Evolutionary conservation across 2,113 vertebrate species (phyloP).

Genomic region (Mustelus asterias): DNA sequence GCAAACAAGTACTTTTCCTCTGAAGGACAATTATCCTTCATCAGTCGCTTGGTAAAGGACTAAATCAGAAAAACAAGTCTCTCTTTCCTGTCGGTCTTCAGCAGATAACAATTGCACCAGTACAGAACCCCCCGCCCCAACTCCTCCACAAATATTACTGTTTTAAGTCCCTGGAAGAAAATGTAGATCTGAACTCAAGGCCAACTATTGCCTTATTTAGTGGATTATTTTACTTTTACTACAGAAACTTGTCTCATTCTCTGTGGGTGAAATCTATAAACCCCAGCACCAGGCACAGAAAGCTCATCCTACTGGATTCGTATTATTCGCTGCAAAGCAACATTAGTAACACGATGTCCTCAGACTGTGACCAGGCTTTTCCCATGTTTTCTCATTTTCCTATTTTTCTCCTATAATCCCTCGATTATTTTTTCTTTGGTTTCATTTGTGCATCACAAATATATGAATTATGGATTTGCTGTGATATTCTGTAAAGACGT

Average conservation of each 20-base stretch:
- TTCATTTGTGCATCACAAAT: not conserved
- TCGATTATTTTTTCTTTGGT: not conserved
- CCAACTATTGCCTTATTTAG: conserved; percentile 50
- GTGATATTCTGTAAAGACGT: not conserved
- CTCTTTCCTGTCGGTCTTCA: conserved; percentile 55
- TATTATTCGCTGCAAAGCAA: not conserved
- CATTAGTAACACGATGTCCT: not conserved
- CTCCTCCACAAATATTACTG: conserved; percentile 35
- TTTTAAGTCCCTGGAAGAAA: conserved; percentile 60
- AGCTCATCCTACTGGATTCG: not conserved
- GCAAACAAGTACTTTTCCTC: conserved; percentile 19
- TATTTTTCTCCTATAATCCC: not conserved
- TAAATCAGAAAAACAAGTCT: conserved; percentile 52
- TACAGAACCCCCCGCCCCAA: not conserved
- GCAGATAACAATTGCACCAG: conserved; percentile 52
- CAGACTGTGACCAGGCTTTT: not conserved
- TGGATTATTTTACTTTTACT: not conserved
- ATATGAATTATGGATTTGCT: not conserved
- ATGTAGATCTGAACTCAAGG: conserved; percentile 56
- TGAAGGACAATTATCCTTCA: conserved; percentile 45
- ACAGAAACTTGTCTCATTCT: not conserved
- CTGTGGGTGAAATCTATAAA: not conserved
- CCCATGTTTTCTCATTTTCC: not conserved
- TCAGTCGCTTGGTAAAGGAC: conserved; percentile 53
- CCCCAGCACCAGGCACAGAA: not conserved